Base-by-base conservation (phyloP, 2,797 vertebrate species). In the Cossypha caffra region DNA sequence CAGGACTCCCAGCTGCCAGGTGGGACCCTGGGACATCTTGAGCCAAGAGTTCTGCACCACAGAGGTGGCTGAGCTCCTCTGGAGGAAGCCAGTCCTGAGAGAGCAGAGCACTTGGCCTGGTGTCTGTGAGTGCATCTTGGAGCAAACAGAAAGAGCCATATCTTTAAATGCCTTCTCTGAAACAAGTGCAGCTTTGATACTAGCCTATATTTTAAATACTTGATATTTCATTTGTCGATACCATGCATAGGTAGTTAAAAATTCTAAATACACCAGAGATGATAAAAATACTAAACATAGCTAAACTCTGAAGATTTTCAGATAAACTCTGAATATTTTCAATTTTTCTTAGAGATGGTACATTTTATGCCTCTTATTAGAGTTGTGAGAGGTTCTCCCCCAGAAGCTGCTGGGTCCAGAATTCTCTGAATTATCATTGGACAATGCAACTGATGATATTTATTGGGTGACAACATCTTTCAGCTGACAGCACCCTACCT, bases 41-140 rank as follows among this genome's bases (percentile, higher is more conserved):
- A 28, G 25, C n/a, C 20, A 25, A 61, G 55, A 54, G 1, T 38
- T 69, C 42, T 62, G 38, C 26, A n/a, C 3, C 0, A 0, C 16
- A 58, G 45, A 40, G 13, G 23, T 47, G 28, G 33, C 35, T 66
- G 69, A 67, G 5, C 7, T 11, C 4, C 13, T 82, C n/a, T 63
- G 61, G 63, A 86, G 48, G 13, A 68, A 74, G 7, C 16, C 69
- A 68, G 19, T 9, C 26, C 69, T 54, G 24, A 42, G 31, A 71
- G n/a, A 72, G 16, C 8, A 91, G 61, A 75, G 10, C 18, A 12
- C n/a, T 48, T 62, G 37, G 25, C 29, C 20, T 16, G 23, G 11
- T 66, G 8, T 37, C 35, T 33, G 14, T 18, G 43, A 43, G 16
- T 10, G 17, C n/a, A 33, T 43, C 35, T 26, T 24, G 38, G 29